Base-by-base conservation (phyloP, 2,113 vertebrate species). In the Marmota monax region DNA sequence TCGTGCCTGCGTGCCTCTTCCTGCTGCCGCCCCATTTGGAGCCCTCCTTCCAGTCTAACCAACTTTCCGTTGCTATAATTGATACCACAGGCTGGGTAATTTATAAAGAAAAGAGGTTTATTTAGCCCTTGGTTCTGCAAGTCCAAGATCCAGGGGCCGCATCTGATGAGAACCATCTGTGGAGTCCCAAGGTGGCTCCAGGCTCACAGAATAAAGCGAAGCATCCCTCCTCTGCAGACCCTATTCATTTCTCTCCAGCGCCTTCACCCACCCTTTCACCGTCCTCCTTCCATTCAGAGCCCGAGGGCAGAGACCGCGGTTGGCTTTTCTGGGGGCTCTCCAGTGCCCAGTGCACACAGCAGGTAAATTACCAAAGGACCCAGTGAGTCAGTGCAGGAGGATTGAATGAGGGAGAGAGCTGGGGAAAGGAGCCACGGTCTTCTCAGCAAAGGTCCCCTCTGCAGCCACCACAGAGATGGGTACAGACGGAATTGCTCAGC, bases 401-500 rank as follows among this genome's bases (percentile, higher is more conserved):
- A 73, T 39, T 56, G 37, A 45, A 2, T 11, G 34, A 7, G 34
- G 25, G 65, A 42, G n/a, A 58, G 13, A 70, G 34, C 27, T 0
- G 77, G 73, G 37, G 65, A 84, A n/a, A 48, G 72, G 17, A 13
- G 39, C 48, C 10, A 39, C 0, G 25, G 63, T 82, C 69, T 12
- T 10, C 25, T 53, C 23, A 53, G 56, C 17, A 53, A 53, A 72
- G 32, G 63, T 74, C 42, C 9, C 32, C 39, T 85, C 45, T n/a
- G 63, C 3, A 8, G 37, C 4, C 12, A 5, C 45, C 69, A 7
- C 2, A n/a, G 63, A 73, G 37, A 27, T 53, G 39, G 34, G 69
- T 17, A 61, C 61, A n/a, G n/a, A 48, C 34, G 0, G 5, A 7
- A 34, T 0, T 7, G 32, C 9, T n/a, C 76, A 65, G 22, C 45